Conservation (phyloP, 2,888 invertebrate species). For the Gortyna flavago region DNA sequence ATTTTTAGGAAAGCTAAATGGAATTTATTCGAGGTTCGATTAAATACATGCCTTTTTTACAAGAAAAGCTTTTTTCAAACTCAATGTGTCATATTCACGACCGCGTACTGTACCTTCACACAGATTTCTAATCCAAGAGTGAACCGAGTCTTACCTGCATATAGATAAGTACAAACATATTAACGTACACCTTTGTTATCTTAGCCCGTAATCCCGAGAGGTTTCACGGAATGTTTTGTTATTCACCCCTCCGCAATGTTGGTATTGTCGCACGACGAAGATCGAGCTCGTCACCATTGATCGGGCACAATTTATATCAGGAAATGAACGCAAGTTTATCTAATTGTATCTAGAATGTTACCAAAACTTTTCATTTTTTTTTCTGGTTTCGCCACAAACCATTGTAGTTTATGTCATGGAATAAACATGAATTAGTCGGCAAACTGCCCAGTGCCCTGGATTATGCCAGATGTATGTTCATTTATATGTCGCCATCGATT, state of each 20-base stretch:
- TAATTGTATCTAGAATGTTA: neutral
- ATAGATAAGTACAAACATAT: conserved; percentile 14
- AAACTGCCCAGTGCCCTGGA: neutral
- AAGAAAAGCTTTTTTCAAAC: neutral
- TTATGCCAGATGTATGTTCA: no score
- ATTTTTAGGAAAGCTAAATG: neutral
- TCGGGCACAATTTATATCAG: conserved; percentile 8
- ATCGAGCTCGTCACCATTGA: conserved; percentile 21
- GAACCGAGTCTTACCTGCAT: neutral
- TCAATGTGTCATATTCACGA: neutral
- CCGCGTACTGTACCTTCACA: neutral
- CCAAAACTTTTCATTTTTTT: neutral
- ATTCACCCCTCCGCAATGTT: conserved; percentile 12
- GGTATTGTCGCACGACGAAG: conserved; percentile 7
- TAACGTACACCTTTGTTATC: conserved; percentile 29
- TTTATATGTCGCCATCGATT: neutral
- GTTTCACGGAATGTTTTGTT: conserved; percentile 39
- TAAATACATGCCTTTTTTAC: neutral
- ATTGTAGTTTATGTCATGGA: neutral
- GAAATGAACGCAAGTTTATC: neutral
- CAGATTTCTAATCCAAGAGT: neutral
- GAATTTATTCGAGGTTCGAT: neutral
- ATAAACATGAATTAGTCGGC: neutral
- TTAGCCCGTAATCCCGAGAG: conserved; percentile 24
- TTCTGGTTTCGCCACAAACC: neutral